Percentiles rank a stretch among this genome's conserved stretches.
Evolutionary conservation across 1,140 invertebrate genomes (phyloP).

Genomic region (Dendroctonus ponderosae): DNA sequence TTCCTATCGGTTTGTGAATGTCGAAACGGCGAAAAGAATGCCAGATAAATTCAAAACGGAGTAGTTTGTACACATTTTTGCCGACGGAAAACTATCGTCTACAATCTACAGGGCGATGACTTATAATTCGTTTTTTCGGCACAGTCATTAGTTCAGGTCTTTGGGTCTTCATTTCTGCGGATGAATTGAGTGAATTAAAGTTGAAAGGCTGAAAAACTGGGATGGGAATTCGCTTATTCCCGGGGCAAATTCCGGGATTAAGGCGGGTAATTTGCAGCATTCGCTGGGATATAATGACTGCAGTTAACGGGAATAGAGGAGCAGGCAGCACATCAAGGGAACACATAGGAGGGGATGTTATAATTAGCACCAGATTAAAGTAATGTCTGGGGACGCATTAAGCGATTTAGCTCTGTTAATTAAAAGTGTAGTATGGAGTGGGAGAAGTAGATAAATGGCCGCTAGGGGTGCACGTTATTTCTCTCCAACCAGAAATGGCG

Average conservation of each 20-base stretch:
- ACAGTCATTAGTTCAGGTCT: too few relatives aligned
- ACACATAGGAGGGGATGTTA: constrained; percentile 38
- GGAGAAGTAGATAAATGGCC: constrained; percentile 48
- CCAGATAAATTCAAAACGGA: too few relatives aligned
- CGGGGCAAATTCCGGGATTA: background rate
- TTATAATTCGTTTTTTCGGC: too few relatives aligned
- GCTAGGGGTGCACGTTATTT: constrained; percentile 38
- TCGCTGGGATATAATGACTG: constrained; percentile 26
- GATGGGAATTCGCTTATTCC: too few relatives aligned
- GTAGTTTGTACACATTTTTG: too few relatives aligned
- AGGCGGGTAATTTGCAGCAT: constrained; percentile 7
- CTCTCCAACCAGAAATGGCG: constrained; percentile 25
- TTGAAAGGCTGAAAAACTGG: too few relatives aligned
- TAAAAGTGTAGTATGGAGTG: constrained; percentile 51
- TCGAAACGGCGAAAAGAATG: too few relatives aligned
- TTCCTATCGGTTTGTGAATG: too few relatives aligned
- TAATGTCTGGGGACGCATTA: constrained; percentile 54
- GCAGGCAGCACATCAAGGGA: constrained; percentile 17
- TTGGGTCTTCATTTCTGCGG: too few relatives aligned
- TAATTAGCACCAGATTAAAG: constrained; percentile 55
- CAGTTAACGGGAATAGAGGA: constrained; percentile 22
- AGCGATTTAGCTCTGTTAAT: constrained; percentile 55
- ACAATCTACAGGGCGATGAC: too few relatives aligned
- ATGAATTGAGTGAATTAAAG: too few relatives aligned
- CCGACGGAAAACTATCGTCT: too few relatives aligned